Percentiles rank a stretch among this genome's conserved stretches.
Evolutionary conservation across 2,797 vertebrate genomes (phyloP).

Genomic region (Hephaestus fuliginosus): DNA sequence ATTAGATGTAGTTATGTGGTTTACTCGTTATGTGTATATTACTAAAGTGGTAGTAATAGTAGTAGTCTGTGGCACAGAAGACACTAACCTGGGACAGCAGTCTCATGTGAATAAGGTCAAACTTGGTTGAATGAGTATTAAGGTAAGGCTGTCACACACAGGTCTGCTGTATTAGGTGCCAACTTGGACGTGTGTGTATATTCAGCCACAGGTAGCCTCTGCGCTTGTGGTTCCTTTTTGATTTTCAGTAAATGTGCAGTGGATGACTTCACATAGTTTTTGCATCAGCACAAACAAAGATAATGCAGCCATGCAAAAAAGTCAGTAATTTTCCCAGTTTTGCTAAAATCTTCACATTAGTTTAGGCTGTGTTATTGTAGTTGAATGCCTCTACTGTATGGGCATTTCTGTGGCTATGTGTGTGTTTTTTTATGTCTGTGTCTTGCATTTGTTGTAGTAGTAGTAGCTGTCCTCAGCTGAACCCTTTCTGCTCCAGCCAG

Average conservation of each 20-base stretch:
- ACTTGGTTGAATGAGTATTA: not conserved
- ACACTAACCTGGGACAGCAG: not conserved
- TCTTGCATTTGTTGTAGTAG: constrained; percentile 21
- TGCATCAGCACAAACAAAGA: not conserved
- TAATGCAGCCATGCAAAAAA: not conserved
- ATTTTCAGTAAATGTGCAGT: not conserved
- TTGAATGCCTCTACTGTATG: not conserved
- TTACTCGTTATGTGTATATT: not conserved
- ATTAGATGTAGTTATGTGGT: not conserved
- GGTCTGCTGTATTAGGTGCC: not conserved
- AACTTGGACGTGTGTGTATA: not conserved
- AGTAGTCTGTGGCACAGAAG: not conserved
- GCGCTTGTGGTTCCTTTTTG: not conserved
- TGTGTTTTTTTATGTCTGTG: constrained; percentile 8
- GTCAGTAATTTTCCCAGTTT: constrained; percentile 1
- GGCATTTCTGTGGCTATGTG: not conserved
- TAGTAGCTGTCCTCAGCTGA: constrained; percentile 56
- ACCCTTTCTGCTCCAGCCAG: constrained; percentile 46
- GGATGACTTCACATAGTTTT: too few species aligned
- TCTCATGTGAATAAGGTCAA: not conserved
- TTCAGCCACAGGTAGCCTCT: not conserved
- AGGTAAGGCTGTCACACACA: not conserved
- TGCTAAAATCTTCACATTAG: not conserved
- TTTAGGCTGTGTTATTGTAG: not conserved
- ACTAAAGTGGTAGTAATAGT: not conserved